Base-by-base conservation (phyloP, 2,888 invertebrate species). In the Galerucella pusilla region DNA sequence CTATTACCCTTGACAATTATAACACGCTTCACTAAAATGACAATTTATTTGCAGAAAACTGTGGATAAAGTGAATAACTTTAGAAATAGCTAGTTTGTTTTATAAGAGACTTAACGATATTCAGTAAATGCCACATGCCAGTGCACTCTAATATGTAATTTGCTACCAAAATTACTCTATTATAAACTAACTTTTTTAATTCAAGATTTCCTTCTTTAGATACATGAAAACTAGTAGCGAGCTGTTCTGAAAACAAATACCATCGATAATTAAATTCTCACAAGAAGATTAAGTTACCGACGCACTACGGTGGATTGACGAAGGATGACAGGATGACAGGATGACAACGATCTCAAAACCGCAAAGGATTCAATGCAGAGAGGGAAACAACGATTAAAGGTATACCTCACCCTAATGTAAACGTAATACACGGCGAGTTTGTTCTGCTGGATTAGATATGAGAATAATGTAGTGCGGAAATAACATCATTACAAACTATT, bases 261-360 rank as follows among this genome's bases (percentile, higher is more conserved):
- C 60, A 20, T 60, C 11, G 25, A 60, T 60, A 25, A 60, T 60
- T 60, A 25, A 60, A 28, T 60, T 25, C 60, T 60, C 25, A 60
- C 60, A 60, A 28, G 60, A 60, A 60, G 60, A 60, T 60, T 60
- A 60, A 60, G 60, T 60, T 60, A 11, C 60, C 60, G 60, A 28
- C 60, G 28, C 25, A 11, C 14, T 5, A 25, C 60, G 28, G 14
- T 12, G 28, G 28, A 60, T 60, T 60, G 60, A 60, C 60, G 28
- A 28, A 60, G 60, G 60, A 25, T 60, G 60, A 60, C 60, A 60
- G 60, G n/a, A n/a, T n/a, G n/a, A n/a, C n/a, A n/a, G n/a, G n/a
- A n/a, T n/a, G n/a, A n/a, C 25, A 25, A 25, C 60, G 60, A 60
- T 60, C 60, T 25, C 25, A 60, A 60, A 20, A 28, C 60, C 60